Evolutionary conservation across 2,888 invertebrate genomes (phyloP).

Genomic region (Orthosia gothica): DNA sequence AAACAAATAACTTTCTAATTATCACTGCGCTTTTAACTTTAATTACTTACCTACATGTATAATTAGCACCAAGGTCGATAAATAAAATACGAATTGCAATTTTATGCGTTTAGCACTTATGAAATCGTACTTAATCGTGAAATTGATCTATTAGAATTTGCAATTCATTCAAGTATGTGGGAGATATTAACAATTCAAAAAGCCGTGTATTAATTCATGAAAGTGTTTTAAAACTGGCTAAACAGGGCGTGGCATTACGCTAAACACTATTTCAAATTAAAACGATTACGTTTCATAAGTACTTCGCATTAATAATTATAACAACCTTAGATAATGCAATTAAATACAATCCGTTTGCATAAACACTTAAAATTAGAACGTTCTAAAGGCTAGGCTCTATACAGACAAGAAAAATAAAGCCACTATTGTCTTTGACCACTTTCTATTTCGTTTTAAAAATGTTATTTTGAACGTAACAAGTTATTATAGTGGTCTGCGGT

Average conservation of each 20-base stretch:
- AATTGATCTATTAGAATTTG: conserved; percentile 47
- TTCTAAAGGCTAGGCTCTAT: background rate
- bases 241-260: conserved; percentile 49
- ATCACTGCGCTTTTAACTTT: conserved; percentile 16
- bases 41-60: conserved; percentile 21
- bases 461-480: conserved; percentile 49
- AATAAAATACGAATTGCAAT: conserved; percentile 49
- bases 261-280: conserved; percentile 39
- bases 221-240: conserved; percentile 37
- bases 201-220: conserved; percentile 37
- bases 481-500: conserved; percentile 61
- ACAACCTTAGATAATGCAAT: conserved; percentile 27
- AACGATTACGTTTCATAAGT: conserved; percentile 37
- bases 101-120: conserved; percentile 51
- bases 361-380: conserved; percentile 27
- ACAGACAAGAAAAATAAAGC: background rate
- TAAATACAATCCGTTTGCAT: conserved; percentile 22
- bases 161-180: conserved; percentile 40
- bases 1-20: background rate
- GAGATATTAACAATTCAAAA: conserved; percentile 25
- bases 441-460: conserved; percentile 53
- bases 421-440: conserved; percentile 36
- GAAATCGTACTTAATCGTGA: conserved; percentile 48
- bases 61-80: conserved; percentile 44
- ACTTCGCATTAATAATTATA: conserved; percentile 40